Percentiles rank a stretch among this genome's conserved stretches.
phyloP scores from a whole-genome alignment of 2,888 invertebrate genomes.

The Oasisia sp. region DNA sequence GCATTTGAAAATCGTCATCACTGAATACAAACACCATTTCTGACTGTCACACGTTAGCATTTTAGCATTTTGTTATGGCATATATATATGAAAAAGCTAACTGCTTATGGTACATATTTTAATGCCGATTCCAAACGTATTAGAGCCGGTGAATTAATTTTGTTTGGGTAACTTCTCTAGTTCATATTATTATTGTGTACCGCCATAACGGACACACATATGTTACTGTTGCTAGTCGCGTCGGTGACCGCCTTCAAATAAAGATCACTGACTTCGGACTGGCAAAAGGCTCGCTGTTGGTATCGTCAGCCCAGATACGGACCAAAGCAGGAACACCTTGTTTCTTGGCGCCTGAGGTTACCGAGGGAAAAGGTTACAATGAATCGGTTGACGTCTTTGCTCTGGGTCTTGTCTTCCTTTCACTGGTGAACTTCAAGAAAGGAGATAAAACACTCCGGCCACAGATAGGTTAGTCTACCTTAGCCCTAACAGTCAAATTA shows the following conservation, averaged over 20 bases:
- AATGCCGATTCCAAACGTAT: no score
- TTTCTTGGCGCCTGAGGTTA: slow-evolving; percentile 22
- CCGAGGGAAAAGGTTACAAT: background rate
- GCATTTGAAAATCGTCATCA: no score
- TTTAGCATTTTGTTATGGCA: no score
- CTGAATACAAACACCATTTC: no score
- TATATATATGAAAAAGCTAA: no score
- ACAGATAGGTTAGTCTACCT: background rate
- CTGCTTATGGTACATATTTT: no score
- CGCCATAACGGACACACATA: background rate
- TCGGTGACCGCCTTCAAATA: background rate
- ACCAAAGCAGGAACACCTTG: slow-evolving; percentile 20
- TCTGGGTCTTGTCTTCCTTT: background rate
- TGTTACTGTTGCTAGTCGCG: background rate
- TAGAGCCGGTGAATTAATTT: no score
- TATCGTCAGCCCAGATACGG: background rate
- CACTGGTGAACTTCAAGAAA: background rate
- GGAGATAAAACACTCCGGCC: background rate
- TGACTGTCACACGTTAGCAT: no score
- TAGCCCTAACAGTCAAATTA: background rate
- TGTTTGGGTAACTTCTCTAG: no score
- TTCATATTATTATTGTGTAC: background rate
- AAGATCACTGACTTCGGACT: slow-evolving; percentile 26
- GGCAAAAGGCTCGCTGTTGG: background rate
- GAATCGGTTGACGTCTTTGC: slow-evolving; percentile 20